Evolutionary conservation across 1,140 invertebrate species (phyloP), one percentile per base, ranked within the genome.

Genomic region (Yoshiicerus persimilis): DNA sequence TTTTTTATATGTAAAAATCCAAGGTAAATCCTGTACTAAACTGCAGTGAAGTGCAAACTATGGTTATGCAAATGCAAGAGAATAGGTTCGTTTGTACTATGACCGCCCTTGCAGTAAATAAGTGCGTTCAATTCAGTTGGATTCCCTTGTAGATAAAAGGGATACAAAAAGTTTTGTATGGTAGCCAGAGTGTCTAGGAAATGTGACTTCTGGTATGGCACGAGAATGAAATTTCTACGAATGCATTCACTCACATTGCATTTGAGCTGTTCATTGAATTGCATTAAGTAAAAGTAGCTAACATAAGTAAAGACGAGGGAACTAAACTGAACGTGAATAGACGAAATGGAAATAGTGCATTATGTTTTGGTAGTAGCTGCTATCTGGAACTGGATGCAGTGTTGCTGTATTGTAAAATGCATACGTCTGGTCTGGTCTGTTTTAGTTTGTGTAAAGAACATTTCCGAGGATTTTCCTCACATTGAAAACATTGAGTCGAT

Each of bases 401-500:
- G 47, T 16, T 47, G 13, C 16, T 56, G 20, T 1, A 47, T 77
- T 10, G 32, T 77, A 34, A 34, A 77, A 77, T 36, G 6, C 38
- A 1, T n/a, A 56, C 20, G 13, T 16, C 16, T 41, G n/a, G n/a
- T n/a, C n/a, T n/a, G n/a, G 47, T 84, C 16, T 25, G 6, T 25
- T 47, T 62, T 41, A 56, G 38, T 56, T 5, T 2, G 25, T 56
- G 23, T 25, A 32, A 56, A 56, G 25, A 41, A 38, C 83, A 41
- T 62, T 84, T 84, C 41, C 25, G 32, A 30, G 83, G 83, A 84
- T 84, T 84, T 80, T 80, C 75, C n/a, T 41, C 83, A 84, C 83
- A 32, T 84, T 56, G 27, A 56, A 84, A 47, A 41, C 83, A 84
- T 84, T 47, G 83, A 84, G 83, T 84, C 83, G 83, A 84, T 84